Evolutionary conservation across 2,113 vertebrate species (phyloP).

Genomic region (Herpailurus yagouaroundi): DNA sequence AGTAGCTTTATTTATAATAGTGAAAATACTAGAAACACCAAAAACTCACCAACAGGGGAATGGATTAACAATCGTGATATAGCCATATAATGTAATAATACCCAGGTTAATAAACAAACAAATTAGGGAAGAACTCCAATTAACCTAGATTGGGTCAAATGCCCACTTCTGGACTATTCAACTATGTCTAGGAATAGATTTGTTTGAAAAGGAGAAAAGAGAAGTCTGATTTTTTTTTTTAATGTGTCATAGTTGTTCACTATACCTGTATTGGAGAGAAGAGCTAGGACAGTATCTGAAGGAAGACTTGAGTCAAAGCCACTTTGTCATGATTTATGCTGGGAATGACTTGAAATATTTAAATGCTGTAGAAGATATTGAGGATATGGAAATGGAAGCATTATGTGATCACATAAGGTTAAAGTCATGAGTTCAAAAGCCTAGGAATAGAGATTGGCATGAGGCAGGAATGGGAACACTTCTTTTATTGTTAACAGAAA

Average conservation of each 20-base stretch:
- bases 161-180: background rate
- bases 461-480: background rate
- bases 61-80: background rate
- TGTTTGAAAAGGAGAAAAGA: background rate
- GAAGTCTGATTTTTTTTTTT: background rate
- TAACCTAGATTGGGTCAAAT: background rate
- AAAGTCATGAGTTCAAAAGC: background rate
- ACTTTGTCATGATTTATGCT: background rate
- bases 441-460: background rate
- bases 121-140: background rate
- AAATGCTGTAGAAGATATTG: background rate
- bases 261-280: background rate
- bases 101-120: background rate
- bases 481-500: background rate
- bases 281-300: background rate
- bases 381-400: background rate
- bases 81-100: background rate
- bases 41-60: background rate
- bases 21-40: background rate
- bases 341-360: background rate
- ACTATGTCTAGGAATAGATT: background rate
- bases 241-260: background rate
- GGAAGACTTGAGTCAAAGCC: background rate
- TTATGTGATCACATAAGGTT: background rate
- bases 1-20: background rate